Conservation (phyloP, 2,113 vertebrate genomes). For the Sinocyclocheilus rhinocerous region DNA sequence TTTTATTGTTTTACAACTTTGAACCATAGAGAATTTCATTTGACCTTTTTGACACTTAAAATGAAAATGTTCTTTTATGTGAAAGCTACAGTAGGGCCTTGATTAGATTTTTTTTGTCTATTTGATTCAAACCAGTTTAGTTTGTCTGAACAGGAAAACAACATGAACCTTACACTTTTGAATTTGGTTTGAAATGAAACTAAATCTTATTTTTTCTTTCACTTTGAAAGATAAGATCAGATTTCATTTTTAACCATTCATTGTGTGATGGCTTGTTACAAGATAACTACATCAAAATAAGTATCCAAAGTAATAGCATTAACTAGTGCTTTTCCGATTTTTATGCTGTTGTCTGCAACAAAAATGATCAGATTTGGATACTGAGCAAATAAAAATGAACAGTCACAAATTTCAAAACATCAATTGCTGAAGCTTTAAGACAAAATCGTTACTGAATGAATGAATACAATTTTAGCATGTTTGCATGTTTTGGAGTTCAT, state of each 20-base stretch:
- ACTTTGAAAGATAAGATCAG: neutral
- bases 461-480: too few species aligned
- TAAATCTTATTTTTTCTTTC: neutral
- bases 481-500: too few species aligned
- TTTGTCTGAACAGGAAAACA: neutral
- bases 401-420: too few species aligned
- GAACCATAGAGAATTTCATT: neutral
- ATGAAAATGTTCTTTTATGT: neutral
- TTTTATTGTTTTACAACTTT: conserved; percentile 10
- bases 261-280: neutral
- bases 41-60: neutral
- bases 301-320: neutral
- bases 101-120: neutral
- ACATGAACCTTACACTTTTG: neutral
- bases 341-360: neutral
- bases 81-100: neutral
- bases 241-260: neutral
- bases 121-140: neutral
- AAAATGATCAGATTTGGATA: neutral
- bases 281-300: neutral
- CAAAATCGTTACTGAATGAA: too few species aligned
- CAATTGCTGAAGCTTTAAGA: too few species aligned
- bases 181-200: neutral
- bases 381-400: neutral
- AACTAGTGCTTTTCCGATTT: neutral